phyloP scores from a whole-genome alignment of 2,888 invertebrate species.

The Dioctria rufipes region DNA sequence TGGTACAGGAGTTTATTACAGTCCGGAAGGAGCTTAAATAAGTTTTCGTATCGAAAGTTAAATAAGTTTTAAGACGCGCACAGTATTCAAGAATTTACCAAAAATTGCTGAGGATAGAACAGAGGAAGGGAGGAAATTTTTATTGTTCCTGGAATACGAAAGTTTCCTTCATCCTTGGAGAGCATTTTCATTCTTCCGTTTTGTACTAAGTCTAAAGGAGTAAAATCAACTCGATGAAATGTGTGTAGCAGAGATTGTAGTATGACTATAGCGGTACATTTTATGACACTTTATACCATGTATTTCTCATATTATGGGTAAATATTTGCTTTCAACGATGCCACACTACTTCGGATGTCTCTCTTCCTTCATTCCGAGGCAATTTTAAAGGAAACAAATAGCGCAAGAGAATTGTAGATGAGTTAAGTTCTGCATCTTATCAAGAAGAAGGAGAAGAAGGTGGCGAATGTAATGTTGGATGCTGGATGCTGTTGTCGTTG shows the following conservation, averaged over 20 bases:
- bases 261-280: constrained; percentile 20
- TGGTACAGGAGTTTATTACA: constrained; percentile 49
- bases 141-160: constrained; percentile 20
- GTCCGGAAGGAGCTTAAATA: constrained; percentile 30
- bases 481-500: neutral
- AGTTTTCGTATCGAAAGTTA: constrained; percentile 38
- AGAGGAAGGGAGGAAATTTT: neutral
- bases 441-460: neutral
- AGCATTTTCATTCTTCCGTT: constrained; percentile 2
- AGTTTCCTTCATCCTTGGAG: neutral
- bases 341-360: constrained; percentile 34
- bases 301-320: constrained; percentile 45
- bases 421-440: constrained; percentile 42
- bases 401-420: constrained; percentile 43
- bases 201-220: neutral
- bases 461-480: neutral
- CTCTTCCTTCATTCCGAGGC: neutral
- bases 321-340: constrained; percentile 44
- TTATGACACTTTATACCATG: constrained; percentile 47
- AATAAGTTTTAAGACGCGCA: constrained; percentile 13
- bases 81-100: neutral
- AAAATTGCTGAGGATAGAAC: neutral
- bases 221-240: neutral
- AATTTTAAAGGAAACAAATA: constrained; percentile 33
- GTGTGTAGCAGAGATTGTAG: neutral